Percentiles rank a stretch among this genome's conserved stretches.
Conservation (phyloP, 2,113 vertebrate genomes). For the Ammodytes marinus region DNA sequence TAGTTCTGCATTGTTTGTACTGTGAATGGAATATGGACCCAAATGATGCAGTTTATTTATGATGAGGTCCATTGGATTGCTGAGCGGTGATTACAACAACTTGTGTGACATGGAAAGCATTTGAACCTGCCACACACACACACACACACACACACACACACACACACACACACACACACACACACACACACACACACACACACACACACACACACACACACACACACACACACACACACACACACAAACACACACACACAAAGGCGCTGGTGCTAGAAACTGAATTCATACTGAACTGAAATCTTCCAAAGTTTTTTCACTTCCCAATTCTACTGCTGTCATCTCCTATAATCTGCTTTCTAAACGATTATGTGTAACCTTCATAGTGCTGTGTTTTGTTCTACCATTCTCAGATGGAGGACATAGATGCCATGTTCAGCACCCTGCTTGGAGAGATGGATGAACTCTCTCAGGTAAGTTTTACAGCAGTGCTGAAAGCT, state of each 20-base stretch:
- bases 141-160: no score
- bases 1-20: not conserved
- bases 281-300: constrained; percentile 38
- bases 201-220: no score
- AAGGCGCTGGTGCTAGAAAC: constrained; percentile 1
- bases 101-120: constrained; percentile 14
- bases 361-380: not conserved
- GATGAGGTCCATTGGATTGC: not conserved
- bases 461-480: constrained; percentile 90
- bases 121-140: not conserved
- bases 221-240: no score
- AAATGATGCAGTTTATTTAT: not conserved
- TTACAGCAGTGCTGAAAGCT: not conserved
- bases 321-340: constrained; percentile 4
- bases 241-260: no score
- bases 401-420: constrained; percentile 90
- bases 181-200: no score
- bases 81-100: constrained; percentile 2
- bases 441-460: constrained; percentile 94
- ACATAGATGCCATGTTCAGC: constrained; percentile 95
- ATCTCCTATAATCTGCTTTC: no score
- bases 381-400: not conserved
- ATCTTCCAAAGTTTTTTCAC: constrained; percentile 21
- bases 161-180: no score
- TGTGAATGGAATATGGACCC: not conserved